Conservation (phyloP, 2,888 invertebrate genomes). For the Harpalus rufipes region DNA sequence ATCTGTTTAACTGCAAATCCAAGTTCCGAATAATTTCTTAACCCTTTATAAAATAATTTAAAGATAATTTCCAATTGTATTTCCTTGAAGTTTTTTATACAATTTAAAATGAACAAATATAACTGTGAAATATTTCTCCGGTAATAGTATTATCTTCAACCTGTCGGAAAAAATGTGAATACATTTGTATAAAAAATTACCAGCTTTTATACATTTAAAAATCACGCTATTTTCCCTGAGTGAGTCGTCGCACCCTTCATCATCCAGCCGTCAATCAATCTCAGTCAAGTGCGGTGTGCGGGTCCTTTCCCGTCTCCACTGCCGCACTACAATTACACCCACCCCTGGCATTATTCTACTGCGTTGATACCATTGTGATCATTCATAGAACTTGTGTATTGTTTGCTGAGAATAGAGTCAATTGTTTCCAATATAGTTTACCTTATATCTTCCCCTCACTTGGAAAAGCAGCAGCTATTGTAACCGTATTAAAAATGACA, state of each 20-base stretch:
- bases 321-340: not conserved
- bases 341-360: not conserved
- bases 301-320: not conserved
- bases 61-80: too few species aligned
- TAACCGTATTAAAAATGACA: too few species aligned
- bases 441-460: not conserved
- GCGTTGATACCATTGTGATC: not conserved
- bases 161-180: not conserved
- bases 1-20: too few species aligned
- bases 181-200: conserved; percentile 1
- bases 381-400: not conserved
- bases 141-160: not conserved
- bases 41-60: too few species aligned
- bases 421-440: not conserved
- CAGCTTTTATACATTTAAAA: not conserved
- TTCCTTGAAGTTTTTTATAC: too few species aligned
- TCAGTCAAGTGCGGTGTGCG: not conserved
- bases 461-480: too few species aligned
- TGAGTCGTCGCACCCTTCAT: not conserved
- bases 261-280: not conserved
- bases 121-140: not conserved
- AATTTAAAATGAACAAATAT: too few species aligned
- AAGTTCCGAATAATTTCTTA: too few species aligned
- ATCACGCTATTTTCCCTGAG: not conserved
- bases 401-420: not conserved